Percentiles rank a stretch among this genome's conserved stretches.
Evolutionary conservation across 2,888 invertebrate species (phyloP).

Genomic region (Cacoxenus indagator): DNA sequence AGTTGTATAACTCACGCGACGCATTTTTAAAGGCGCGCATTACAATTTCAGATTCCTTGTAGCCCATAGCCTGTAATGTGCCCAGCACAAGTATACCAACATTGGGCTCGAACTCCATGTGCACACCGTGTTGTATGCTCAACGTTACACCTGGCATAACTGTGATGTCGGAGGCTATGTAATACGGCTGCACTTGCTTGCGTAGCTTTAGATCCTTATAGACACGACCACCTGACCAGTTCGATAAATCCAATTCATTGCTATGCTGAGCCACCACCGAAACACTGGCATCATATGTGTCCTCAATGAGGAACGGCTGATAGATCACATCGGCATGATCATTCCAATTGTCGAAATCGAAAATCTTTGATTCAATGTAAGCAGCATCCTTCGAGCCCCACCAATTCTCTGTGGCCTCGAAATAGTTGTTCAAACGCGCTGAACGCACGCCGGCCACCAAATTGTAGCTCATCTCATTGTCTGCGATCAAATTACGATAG

Average conservation of each 20-base stretch:
- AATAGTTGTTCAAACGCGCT: conserved; percentile 85
- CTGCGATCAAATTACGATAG: conserved; percentile 88
- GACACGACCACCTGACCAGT: conserved; percentile 81
- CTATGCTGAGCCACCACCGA: conserved; percentile 74
- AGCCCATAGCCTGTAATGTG: conserved; percentile 86
- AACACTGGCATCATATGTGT: conserved; percentile 82
- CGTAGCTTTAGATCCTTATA: conserved; percentile 77
- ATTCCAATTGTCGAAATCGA: conserved; percentile 99
- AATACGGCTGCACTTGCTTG: conserved; percentile 79
- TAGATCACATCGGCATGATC: conserved; percentile 94
- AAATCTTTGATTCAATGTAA: conserved; percentile 86
- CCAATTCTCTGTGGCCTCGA: conserved; percentile 95
- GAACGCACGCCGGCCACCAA: conserved; percentile 92
- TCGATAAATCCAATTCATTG: conserved; percentile 75
- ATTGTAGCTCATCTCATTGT: conserved; percentile 88
- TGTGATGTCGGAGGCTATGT: conserved; percentile 90
- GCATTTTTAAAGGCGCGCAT: conserved; percentile 76
- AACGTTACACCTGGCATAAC: conserved; percentile 94
- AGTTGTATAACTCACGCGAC: conserved; percentile 51
- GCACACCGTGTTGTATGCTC: conserved; percentile 88
- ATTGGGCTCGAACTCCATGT: conserved; percentile 94
- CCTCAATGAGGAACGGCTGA: conserved; percentile 86
- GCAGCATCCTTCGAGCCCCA: conserved; percentile 88
- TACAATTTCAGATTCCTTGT: conserved; percentile 80
- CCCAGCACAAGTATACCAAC: conserved; percentile 97